Evolutionary conservation across 2,113 vertebrate genomes (phyloP).

Genomic region (Paradisaea rubra): DNA sequence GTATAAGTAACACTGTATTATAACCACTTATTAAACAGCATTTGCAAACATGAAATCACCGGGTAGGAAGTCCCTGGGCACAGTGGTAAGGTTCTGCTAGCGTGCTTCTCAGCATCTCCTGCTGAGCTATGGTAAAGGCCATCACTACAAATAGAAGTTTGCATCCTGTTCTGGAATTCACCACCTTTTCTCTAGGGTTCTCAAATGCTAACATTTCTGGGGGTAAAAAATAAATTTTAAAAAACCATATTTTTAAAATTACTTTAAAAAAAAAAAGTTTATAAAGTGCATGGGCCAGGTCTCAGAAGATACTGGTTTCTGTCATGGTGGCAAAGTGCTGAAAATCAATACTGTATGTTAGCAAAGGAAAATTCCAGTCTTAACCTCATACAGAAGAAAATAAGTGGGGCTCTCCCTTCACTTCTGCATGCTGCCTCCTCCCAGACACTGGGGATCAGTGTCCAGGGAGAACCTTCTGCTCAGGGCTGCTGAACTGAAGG

Average conservation of each 20-base stretch:
- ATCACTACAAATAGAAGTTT: not conserved
- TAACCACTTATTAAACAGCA: not conserved
- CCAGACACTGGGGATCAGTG: not conserved
- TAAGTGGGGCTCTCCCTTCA: not conserved
- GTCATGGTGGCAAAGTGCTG: not conserved
- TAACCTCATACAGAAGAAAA: not conserved
- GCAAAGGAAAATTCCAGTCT: not conserved
- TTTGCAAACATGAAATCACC: not conserved
- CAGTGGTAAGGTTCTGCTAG: not conserved
- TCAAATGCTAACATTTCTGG: not conserved
- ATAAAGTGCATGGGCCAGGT: not conserved
- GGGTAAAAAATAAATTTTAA: not conserved
- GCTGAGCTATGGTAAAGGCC: not conserved
- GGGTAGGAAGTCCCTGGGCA: not conserved
- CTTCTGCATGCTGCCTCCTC: not conserved
- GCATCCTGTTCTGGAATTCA: not conserved
- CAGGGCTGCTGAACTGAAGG: not conserved
- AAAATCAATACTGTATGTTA: not conserved
- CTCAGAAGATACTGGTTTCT: not conserved
- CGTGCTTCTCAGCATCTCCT: not conserved
- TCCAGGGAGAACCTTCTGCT: not conserved
- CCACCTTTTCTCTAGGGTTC: not conserved
- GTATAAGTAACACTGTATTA: not conserved
- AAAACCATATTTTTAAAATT: not conserved
- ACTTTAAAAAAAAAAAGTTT: not conserved